These are phyloP conservation scores for Galerucella calmariensis DNA, from an alignment of 2,888 invertebrate genomes.

Conservation along the genomic window DNA sequence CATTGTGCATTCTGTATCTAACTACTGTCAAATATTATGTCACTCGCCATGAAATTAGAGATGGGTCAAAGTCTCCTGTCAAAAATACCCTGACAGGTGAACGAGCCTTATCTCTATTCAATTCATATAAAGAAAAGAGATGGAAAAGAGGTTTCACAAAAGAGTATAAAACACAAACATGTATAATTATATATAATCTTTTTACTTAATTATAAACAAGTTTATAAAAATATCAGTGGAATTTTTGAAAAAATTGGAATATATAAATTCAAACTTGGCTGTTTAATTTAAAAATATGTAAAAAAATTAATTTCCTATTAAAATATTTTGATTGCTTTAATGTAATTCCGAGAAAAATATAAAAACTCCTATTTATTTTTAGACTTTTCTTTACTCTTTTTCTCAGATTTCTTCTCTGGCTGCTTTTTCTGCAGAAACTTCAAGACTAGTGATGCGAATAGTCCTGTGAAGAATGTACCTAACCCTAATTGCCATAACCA, in stretches of 20 bases:
- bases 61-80: too few species aligned
- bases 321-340: not conserved
- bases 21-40: too few species aligned
- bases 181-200: not conserved
- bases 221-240: not conserved
- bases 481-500: constrained; percentile 69
- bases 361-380: constrained; percentile 35
- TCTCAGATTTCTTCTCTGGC: constrained; percentile 41
- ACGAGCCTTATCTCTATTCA: too few species aligned
- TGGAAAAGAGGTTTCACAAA: not conserved
- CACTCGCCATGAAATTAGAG: not conserved
- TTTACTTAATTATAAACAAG: not conserved
- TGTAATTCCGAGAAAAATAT: not conserved
- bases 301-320: not conserved
- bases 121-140: too few species aligned
- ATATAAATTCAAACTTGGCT: not conserved
- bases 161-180: not conserved
- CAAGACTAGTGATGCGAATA: constrained; percentile 62
- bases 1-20: not conserved
- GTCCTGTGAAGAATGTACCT: constrained; percentile 64
- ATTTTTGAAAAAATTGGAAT: not conserved
- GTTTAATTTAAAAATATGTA: not conserved
- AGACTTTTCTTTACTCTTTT: constrained; percentile 47
- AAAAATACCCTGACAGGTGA: too few species aligned
- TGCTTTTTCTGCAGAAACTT: constrained; percentile 44